Conservation (phyloP, 2,888 invertebrate genomes). For the Arge pagana region DNA sequence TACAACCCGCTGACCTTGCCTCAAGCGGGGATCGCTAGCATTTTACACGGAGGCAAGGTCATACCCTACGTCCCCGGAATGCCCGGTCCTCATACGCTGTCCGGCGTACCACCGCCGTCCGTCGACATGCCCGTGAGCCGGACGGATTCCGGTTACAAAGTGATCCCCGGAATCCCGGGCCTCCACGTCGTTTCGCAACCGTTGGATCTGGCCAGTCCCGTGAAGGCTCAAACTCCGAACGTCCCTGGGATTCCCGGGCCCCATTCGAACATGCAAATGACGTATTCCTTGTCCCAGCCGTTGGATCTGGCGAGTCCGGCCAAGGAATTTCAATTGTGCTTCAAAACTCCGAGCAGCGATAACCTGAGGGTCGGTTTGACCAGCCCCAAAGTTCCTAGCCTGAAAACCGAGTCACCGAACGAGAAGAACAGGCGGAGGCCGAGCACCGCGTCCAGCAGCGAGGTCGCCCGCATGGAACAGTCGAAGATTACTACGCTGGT, state of each 20-base stretch:
- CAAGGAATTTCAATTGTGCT: conserved; percentile 40
- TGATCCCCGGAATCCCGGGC: conserved; percentile 48
- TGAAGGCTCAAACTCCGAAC: conserved; percentile 37
- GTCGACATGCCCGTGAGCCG: conserved; percentile 48
- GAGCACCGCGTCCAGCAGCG: conserved; percentile 32
- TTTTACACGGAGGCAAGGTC: conserved; percentile 72
- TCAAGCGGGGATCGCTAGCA: conserved; percentile 67
- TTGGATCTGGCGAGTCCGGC: conserved; percentile 49
- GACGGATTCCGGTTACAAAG: conserved; percentile 42
- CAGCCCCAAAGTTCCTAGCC: conserved; percentile 42
- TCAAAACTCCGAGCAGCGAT: conserved; percentile 37
- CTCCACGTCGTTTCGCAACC: conserved; percentile 46
- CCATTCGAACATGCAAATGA: conserved; percentile 28
- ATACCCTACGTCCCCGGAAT: conserved; percentile 87
- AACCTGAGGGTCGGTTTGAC: conserved; percentile 27
- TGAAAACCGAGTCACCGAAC: conserved; percentile 31
- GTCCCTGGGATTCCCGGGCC: conserved; percentile 42
- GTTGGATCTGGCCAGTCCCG: conserved; percentile 49
- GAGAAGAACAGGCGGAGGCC: conserved; percentile 38
- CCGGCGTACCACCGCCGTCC: conserved; percentile 52
- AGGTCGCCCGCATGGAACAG: conserved; percentile 33
- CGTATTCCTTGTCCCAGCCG: conserved; percentile 40
- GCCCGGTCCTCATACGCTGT: conserved; percentile 76
- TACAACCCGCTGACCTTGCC: conserved; percentile 71
- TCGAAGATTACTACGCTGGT: too few species aligned